Conservation (phyloP, 2,888 invertebrate species). For the Ophraella communa region DNA sequence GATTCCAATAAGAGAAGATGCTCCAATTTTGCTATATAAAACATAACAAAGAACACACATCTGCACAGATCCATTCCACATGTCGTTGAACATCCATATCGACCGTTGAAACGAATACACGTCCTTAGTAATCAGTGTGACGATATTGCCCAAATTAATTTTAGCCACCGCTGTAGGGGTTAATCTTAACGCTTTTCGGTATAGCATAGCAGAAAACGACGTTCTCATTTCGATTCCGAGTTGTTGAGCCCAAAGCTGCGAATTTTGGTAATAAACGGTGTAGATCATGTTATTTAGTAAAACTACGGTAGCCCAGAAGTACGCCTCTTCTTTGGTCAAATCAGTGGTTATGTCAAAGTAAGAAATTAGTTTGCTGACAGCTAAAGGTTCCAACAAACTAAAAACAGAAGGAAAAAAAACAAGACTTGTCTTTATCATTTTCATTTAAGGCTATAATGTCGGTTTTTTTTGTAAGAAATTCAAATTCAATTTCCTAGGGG, state of each 20-base stretch:
- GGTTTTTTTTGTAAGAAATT: no score
- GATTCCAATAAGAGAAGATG: conserved; percentile 63
- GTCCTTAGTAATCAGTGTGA: conserved; percentile 92
- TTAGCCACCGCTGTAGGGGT: conserved; percentile 68
- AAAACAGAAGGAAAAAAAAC: no score
- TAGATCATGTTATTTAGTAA: conserved; percentile 74
- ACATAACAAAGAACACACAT: conserved; percentile 80
- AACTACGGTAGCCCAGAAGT: conserved; percentile 75
- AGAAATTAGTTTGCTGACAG: conserved; percentile 46
- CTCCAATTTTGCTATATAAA: conserved; percentile 67
- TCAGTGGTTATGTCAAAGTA: conserved; percentile 42
- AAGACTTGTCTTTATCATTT: no score
- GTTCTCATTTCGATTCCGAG: conserved; percentile 85
- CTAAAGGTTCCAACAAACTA: conserved; percentile 48
- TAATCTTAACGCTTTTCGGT: conserved; percentile 67
- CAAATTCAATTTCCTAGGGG: no score
- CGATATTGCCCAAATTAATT: conserved; percentile 74
- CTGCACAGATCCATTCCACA: conserved; percentile 90
- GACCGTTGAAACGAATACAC: conserved; percentile 89
- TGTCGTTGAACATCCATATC: conserved; percentile 85
- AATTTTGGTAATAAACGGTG: conserved; percentile 73
- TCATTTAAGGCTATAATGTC: no score
- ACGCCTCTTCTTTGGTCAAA: conserved; percentile 61
- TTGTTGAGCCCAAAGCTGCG: conserved; percentile 81
- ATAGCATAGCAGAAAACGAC: conserved; percentile 81